phyloP scores from a whole-genome alignment of 2,113 vertebrate genomes.

The Chaetura pelagica region DNA sequence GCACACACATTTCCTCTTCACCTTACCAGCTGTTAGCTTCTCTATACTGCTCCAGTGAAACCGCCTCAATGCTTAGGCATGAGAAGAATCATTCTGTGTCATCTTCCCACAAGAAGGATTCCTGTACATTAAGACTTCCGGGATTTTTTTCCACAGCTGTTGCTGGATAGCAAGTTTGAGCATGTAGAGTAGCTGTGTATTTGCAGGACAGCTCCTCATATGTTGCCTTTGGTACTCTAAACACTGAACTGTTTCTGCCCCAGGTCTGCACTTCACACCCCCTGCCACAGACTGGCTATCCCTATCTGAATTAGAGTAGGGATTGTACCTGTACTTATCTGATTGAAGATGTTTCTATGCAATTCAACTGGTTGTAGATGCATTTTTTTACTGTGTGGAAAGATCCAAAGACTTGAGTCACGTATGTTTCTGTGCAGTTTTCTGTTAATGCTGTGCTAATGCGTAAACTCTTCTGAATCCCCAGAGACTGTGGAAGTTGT shows the following conservation, averaged over 20 bases:
- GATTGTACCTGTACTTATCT: not conserved
- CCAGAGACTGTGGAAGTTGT: slow-evolving; percentile 17
- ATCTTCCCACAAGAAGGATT: not conserved
- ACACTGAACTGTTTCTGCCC: rapidly evolving
- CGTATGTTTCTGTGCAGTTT: not conserved
- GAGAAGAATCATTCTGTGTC: not conserved
- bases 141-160: not conserved
- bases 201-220: not conserved
- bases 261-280: rapidly evolving
- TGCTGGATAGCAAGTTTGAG: not conserved
- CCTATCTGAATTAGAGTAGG: not conserved
- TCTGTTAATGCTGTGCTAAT: slow-evolving; percentile 36
- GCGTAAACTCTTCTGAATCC: slow-evolving; percentile 39
- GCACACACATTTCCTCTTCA: not conserved
- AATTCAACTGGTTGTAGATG: not conserved
- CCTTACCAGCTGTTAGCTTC: not conserved
- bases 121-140: not conserved
- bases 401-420: not conserved
- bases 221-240: not conserved
- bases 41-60: not conserved
- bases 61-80: not conserved
- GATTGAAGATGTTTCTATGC: not conserved
- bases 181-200: rapidly evolving
- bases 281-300: not conserved
- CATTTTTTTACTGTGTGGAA: not conserved